Evolutionary conservation across 1,140 invertebrate species (phyloP).

Genomic region (Heliconius hermathena): DNA sequence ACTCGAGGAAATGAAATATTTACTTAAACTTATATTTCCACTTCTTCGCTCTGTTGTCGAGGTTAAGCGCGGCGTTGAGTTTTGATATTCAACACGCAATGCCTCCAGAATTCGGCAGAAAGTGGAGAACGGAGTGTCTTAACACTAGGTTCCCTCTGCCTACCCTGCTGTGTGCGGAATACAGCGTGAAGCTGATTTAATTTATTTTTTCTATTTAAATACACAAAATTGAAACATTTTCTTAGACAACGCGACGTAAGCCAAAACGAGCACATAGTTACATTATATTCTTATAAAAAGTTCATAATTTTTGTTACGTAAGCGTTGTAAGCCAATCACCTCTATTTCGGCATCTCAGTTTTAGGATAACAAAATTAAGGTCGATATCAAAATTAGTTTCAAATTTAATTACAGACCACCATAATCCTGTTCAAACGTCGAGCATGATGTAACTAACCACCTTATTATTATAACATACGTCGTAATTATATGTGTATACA

Average conservation of each 20-base stretch:
- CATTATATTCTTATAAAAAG: background rate
- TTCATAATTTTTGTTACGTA: background rate
- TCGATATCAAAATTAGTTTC: background rate
- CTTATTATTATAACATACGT: conserved; percentile 25
- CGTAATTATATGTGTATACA: background rate
- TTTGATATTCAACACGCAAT: too few species aligned
- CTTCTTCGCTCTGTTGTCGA: too few species aligned
- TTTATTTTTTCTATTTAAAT: too few species aligned
- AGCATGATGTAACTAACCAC: conserved; percentile 20
- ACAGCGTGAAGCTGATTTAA: too few species aligned
- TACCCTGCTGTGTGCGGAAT: too few species aligned
- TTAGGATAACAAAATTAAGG: background rate
- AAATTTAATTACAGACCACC: background rate
- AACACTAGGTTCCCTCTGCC: too few species aligned
- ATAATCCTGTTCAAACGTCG: background rate
- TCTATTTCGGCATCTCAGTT: background rate
- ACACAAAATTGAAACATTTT: too few species aligned
- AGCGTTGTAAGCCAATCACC: background rate
- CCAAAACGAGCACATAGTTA: background rate
- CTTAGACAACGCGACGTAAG: background rate
- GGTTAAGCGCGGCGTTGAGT: too few species aligned
- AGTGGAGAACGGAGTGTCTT: too few species aligned
- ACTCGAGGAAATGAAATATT: too few species aligned
- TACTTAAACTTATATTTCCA: too few species aligned
- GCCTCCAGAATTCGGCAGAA: too few species aligned